phyloP scores from a whole-genome alignment of 2,113 vertebrate species.

The Hydrochoerus hydrochaeris region DNA sequence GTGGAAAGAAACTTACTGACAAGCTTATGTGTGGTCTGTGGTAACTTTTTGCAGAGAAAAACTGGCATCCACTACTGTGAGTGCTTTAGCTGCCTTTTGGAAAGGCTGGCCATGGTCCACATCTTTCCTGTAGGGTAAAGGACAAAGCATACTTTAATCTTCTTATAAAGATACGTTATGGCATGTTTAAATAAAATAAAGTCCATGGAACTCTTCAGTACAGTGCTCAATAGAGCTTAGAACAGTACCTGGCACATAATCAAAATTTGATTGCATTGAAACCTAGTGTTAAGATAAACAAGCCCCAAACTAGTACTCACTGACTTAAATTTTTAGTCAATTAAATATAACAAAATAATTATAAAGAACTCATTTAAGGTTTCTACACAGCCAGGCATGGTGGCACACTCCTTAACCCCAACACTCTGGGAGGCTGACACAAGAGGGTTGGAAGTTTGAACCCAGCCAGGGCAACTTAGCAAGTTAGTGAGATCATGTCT shows the following conservation, averaged over 20 bases:
- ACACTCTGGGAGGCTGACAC: not conserved
- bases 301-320: not conserved
- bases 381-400: not conserved
- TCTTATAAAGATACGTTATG: not conserved
- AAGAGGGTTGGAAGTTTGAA: not conserved
- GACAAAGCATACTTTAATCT: not conserved
- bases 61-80: not conserved
- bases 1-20: slow-evolving; percentile 11
- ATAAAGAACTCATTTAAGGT: not conserved
- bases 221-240: not conserved
- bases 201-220: not conserved
- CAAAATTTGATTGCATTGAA: slow-evolving; percentile 31
- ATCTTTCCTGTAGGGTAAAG: not conserved
- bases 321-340: not conserved
- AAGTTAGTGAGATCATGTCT: not conserved
- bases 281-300: not conserved
- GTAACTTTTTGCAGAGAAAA: not conserved
- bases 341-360: slow-evolving; percentile 39
- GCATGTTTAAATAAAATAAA: not conserved
- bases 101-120: not conserved
- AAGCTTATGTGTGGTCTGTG: not conserved
- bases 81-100: not conserved
- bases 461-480: not conserved
- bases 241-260: not conserved
- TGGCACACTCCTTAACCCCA: not conserved